These are phyloP conservation scores for Porphyrio hochstetteri DNA, from an alignment of 2,113 vertebrate genomes.

Conservation along the genomic window DNA sequence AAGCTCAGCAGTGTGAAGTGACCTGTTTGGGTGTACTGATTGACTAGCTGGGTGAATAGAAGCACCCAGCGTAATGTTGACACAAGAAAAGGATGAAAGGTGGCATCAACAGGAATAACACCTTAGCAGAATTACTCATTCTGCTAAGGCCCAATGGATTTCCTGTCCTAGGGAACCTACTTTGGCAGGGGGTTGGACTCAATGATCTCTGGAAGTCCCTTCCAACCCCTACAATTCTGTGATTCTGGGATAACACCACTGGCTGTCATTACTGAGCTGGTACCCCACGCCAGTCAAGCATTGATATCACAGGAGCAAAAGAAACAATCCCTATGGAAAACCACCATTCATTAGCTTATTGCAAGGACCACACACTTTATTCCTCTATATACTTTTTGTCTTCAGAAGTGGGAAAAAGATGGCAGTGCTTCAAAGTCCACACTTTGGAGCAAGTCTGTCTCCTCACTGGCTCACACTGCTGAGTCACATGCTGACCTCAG, in stretches of 20 bases:
- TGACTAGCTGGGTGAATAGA: background rate
- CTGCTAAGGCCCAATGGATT: too few relatives aligned
- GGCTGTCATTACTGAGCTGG: background rate
- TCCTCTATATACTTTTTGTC: background rate
- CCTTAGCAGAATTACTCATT: too few relatives aligned
- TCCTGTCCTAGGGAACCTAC: too few relatives aligned
- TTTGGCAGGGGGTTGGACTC: too few relatives aligned
- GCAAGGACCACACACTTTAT: fast-evolving
- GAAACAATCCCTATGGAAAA: background rate
- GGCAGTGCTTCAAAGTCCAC: background rate
- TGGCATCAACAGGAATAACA: background rate
- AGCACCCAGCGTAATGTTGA: fast-evolving
- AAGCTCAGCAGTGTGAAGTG: background rate
- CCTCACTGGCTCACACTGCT: fast-evolving
- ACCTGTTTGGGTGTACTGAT: background rate
- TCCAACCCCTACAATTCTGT: too few relatives aligned
- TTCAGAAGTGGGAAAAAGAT: too few relatives aligned
- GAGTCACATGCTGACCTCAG: background rate
- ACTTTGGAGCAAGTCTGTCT: fast-evolving
- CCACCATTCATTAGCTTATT: fast-evolving
- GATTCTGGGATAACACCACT: background rate
- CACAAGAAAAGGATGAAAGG: background rate
- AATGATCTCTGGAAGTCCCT: too few relatives aligned
- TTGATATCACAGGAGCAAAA: background rate
- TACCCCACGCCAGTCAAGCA: background rate